These are phyloP conservation scores for Pachypanchax playfairii DNA, from an alignment of 2,113 vertebrate genomes.

Conservation along the genomic window DNA sequence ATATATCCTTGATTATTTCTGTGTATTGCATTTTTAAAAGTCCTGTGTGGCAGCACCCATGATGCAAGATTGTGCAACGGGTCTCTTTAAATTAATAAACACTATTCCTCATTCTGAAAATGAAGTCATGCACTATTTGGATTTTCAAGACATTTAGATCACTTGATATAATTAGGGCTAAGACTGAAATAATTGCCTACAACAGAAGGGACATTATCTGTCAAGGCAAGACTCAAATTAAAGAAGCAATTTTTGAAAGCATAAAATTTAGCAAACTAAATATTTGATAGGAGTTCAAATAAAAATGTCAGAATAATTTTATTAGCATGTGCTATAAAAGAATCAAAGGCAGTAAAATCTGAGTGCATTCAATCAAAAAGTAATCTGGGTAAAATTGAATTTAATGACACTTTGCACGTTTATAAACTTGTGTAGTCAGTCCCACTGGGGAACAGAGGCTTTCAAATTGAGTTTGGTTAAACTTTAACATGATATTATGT, in stretches of 20 bases:
- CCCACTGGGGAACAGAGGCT: background rate
- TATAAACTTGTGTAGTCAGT: conserved; percentile 17
- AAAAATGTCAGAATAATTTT: conserved; percentile 45
- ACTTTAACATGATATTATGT: background rate
- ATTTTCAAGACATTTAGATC: conserved; percentile 22
- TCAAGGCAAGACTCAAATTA: conserved; percentile 19
- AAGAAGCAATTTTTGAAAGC: conserved; percentile 24
- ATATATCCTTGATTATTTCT: conserved; percentile 26
- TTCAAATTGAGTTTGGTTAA: conserved; percentile 13
- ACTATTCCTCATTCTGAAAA: conserved; percentile 23
- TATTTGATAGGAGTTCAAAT: conserved; percentile 39
- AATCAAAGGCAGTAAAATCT: conserved; percentile 10
- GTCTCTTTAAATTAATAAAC: conserved; percentile 41
- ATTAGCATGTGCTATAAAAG: conserved; percentile 6
- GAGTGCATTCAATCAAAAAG: conserved; percentile 22
- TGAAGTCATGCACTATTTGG: conserved; percentile 22
- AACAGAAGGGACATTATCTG: conserved; percentile 6
- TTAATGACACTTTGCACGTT: conserved; percentile 23
- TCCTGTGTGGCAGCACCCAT: conserved; percentile 24
- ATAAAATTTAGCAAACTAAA: conserved; percentile 25
- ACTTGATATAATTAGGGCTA: background rate
- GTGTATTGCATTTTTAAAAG: conserved; percentile 38
- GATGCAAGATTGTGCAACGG: conserved; percentile 57
- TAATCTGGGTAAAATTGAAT: conserved; percentile 35
- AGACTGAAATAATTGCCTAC: conserved; percentile 5